These are phyloP conservation scores for Karalla daura DNA, from an alignment of 2,797 vertebrate genomes.

Conservation along the genomic window DNA sequence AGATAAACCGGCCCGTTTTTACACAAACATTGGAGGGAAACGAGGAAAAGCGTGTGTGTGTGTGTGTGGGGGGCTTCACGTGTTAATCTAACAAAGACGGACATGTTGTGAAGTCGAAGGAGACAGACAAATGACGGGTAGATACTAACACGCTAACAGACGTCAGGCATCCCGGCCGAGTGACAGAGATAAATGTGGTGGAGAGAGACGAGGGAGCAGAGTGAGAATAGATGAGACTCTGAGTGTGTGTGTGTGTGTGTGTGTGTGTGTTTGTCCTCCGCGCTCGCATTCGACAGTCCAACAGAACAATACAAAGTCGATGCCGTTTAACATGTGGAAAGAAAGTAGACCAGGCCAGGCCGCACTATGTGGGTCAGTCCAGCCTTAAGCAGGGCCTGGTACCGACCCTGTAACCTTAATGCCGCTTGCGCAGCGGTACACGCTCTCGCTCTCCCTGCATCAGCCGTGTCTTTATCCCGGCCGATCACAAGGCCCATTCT, in stretches of 20 bases:
- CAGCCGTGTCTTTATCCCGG: constrained; percentile 10
- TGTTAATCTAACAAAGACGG: constrained; percentile 51
- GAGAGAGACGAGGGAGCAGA: constrained; percentile 20
- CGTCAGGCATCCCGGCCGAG: constrained; percentile 45
- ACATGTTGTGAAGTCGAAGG: constrained; percentile 48
- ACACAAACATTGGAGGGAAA: constrained; percentile 58
- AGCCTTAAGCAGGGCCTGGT: constrained; percentile 49
- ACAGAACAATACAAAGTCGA: constrained; percentile 10
- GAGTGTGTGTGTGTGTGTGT: constrained; percentile 10
- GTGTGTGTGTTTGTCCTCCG: constrained; percentile 30
- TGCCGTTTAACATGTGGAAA: constrained; percentile 26
- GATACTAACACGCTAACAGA: constrained; percentile 62
- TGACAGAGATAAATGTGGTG: constrained; percentile 64
- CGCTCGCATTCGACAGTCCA: constrained; percentile 31
- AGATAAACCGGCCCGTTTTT: constrained; percentile 48
- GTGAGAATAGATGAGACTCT: constrained; percentile 23
- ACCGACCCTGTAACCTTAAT: constrained; percentile 49
- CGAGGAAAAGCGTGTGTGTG: no score
- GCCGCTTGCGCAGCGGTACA: constrained; percentile 42
- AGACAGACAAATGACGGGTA: constrained; percentile 65
- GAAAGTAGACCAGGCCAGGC: constrained; percentile 38
- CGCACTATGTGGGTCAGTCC: constrained; percentile 51
- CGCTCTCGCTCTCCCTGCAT: constrained; percentile 26
- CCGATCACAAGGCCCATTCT: not conserved
- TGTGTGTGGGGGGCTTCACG: constrained; percentile 15